Conservation (phyloP, 2,888 invertebrate genomes). For the Mallateleia sp. region DNA sequence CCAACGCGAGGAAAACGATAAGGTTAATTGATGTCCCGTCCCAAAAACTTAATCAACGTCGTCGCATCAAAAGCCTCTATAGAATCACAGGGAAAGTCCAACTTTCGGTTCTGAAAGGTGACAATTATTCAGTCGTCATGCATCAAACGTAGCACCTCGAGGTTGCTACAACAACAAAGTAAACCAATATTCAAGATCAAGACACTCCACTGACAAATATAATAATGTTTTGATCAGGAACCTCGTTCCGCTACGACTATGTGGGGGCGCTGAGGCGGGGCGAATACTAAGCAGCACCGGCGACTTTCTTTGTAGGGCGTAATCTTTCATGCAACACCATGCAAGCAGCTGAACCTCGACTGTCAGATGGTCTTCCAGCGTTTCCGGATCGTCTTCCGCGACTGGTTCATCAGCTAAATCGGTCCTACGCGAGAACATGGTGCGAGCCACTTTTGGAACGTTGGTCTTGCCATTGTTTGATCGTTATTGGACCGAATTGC, state of each 20-base stretch:
- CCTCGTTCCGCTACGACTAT: conserved; percentile 30
- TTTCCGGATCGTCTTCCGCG: too few species aligned
- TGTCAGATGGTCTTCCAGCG: conserved; percentile 36
- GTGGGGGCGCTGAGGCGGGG: conserved; percentile 24
- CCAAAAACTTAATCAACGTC: conserved; percentile 9
- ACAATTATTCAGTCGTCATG: too few species aligned
- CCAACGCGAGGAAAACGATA: conserved; percentile 1
- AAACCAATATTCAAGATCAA: conserved; percentile 57
- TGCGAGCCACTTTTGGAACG: conserved; percentile 44
- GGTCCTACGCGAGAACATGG: conserved; percentile 14
- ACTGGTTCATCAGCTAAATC: too few species aligned
- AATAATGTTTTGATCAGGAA: conserved; percentile 67
- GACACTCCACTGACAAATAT: conserved; percentile 59
- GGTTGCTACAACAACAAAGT: too few species aligned
- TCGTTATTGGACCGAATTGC: too few species aligned
- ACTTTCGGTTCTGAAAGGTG: too few species aligned
- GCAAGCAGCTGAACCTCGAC: conserved; percentile 14
- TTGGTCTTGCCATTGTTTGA: conserved; percentile 20
- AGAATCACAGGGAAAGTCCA: too few species aligned
- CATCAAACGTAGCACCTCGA: too few species aligned
- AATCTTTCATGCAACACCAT: conserved; percentile 42
- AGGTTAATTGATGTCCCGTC: conserved; percentile 23
- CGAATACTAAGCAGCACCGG: conserved; percentile 44
- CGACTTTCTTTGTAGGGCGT: conserved; percentile 34
- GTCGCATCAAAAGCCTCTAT: too few species aligned